phyloP scores from a whole-genome alignment of 2,113 vertebrate genomes.

The Herpailurus yagouaroundi region DNA sequence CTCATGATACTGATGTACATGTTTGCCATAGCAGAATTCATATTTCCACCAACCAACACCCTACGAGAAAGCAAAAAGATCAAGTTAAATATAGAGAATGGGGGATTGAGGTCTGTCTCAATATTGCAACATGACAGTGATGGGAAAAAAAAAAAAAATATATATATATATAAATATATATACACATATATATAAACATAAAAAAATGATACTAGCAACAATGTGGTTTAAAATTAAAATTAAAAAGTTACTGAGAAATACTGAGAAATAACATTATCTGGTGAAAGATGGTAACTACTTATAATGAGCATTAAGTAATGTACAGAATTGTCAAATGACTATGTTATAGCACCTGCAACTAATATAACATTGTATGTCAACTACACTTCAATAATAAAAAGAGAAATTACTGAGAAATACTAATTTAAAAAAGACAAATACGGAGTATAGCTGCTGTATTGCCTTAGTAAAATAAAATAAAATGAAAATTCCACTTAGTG shows the following conservation, averaged over 20 bases:
- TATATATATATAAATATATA: not conserved
- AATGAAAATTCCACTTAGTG: not conserved
- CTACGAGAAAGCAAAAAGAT: conserved; percentile 82
- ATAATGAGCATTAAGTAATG: not conserved
- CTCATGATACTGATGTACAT: conserved; percentile 99
- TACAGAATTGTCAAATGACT: not conserved
- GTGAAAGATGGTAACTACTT: not conserved
- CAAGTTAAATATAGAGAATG: conserved; percentile 18
- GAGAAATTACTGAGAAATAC: not conserved
- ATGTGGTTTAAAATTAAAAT: not conserved
- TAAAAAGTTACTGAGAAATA: not conserved
- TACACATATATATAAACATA: not conserved
- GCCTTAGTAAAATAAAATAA: not conserved
- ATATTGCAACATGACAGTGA: not conserved
- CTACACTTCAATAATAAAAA: not conserved
- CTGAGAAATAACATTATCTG: not conserved
- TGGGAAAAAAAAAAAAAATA: not conserved
- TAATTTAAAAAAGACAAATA: not conserved
- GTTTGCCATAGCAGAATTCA: conserved; percentile 98
- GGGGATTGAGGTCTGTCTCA: not conserved
- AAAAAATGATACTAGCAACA: not conserved
- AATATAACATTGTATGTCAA: not conserved
- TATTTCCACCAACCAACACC: conserved; percentile 99
- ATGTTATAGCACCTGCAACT: not conserved
- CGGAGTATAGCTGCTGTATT: not conserved